Evolutionary conservation across 2,113 vertebrate species (phyloP).

Genomic region (Oenanthe melanoleuca): DNA sequence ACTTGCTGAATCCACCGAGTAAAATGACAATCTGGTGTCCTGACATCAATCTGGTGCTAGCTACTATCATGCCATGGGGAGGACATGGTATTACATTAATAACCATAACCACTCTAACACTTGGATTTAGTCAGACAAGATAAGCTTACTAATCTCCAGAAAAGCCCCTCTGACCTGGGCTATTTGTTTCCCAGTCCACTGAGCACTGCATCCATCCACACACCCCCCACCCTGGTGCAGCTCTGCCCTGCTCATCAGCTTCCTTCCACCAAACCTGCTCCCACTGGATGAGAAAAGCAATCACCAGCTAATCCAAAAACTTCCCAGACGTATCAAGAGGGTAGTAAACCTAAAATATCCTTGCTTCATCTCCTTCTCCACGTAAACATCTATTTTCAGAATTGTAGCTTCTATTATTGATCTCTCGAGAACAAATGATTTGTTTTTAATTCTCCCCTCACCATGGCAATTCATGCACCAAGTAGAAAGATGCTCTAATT

Average conservation of each 20-base stretch:
- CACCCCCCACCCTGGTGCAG: not conserved
- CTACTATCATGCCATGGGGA: not conserved
- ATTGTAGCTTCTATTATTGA: not conserved
- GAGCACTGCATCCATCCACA: not conserved
- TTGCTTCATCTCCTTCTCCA: not conserved
- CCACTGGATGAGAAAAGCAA: not conserved
- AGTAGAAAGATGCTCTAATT: not conserved
- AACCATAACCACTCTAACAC: not conserved
- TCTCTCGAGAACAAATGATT: not conserved
- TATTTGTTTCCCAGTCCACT: not conserved
- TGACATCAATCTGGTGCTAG: not conserved
- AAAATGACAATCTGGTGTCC: not conserved
- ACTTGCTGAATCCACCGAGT: not conserved
- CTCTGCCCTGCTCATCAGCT: not conserved
- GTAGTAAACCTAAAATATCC: conserved; percentile 28
- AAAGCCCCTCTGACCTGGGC: not conserved
- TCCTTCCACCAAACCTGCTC: not conserved
- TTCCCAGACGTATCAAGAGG: not conserved
- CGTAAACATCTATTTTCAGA: not conserved
- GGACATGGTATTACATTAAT: not conserved
- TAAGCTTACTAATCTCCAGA: not conserved
- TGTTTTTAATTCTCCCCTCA: not conserved
- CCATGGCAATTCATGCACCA: not conserved
- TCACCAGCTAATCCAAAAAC: not conserved
- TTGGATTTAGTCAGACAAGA: not conserved